Evolutionary conservation across 2,113 vertebrate species (phyloP).

Genomic region (Antechinus stuartii): DNA sequence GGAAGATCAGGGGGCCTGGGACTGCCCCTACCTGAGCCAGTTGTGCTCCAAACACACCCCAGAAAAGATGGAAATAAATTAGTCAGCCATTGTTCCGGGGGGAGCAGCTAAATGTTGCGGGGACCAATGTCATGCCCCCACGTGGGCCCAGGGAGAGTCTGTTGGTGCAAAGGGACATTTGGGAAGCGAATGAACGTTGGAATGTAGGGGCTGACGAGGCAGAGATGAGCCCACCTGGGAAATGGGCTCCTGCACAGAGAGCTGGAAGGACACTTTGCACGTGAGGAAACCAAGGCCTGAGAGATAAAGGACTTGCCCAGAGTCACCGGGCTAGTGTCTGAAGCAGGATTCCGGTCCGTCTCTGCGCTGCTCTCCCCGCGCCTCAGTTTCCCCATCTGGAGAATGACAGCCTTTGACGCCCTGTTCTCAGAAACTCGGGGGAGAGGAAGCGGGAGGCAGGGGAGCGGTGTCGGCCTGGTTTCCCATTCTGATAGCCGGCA

Average conservation of each 20-base stretch:
- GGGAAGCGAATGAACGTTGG: background rate
- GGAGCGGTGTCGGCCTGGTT: too few relatives aligned
- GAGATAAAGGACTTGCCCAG: background rate
- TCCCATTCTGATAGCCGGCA: too few relatives aligned
- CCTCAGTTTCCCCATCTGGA: background rate
- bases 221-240: background rate
- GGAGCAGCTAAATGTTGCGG: too few relatives aligned
- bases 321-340: background rate
- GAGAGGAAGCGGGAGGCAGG: background rate
- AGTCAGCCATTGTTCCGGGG: too few relatives aligned
- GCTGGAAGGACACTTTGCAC: background rate
- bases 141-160: too few relatives aligned
- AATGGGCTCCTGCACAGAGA: too few relatives aligned
- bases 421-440: background rate
- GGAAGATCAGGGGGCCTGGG: too few relatives aligned
- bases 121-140: too few relatives aligned
- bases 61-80: too few relatives aligned
- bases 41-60: too few relatives aligned
- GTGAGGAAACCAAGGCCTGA: background rate
- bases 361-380: background rate
- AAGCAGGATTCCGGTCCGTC: constrained; percentile 2
- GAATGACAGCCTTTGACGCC: constrained; percentile 5
- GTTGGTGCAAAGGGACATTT: background rate
- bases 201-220: background rate
- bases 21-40: too few relatives aligned